Evolutionary conservation across 2,113 vertebrate genomes (phyloP).

Genomic region (Kryptolebias marmoratus): DNA sequence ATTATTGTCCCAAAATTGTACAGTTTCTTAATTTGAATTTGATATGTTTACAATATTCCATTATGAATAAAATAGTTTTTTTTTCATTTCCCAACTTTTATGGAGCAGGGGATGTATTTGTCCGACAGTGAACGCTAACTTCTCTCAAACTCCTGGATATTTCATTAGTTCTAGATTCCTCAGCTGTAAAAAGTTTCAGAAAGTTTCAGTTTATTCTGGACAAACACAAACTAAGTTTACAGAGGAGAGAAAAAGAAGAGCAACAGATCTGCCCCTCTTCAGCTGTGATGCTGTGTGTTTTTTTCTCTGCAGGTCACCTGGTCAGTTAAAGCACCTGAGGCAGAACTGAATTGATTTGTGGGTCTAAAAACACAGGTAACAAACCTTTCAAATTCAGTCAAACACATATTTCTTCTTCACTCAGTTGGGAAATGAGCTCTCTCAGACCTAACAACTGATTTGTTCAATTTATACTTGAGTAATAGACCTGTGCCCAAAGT

Average conservation of each 20-base stretch:
- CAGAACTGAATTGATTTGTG: not conserved
- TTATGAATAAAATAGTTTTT: too few relatives aligned
- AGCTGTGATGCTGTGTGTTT: not conserved
- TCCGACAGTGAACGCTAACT: not conserved
- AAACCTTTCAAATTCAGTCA: not conserved
- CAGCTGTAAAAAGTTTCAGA: not conserved
- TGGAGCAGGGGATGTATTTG: not conserved
- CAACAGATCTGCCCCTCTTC: not conserved
- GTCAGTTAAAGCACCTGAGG: slow-evolving; percentile 22
- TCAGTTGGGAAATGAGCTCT: not conserved
- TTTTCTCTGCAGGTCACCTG: slow-evolving; percentile 19
- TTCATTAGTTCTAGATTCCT: not conserved
- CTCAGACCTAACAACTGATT: too few relatives aligned
- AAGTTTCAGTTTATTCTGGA: slow-evolving; percentile 34
- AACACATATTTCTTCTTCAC: not conserved
- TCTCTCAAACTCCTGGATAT: not conserved
- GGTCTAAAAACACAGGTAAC: not conserved
- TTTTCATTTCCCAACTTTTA: too few relatives aligned
- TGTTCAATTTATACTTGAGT: not conserved
- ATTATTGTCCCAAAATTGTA: too few relatives aligned
- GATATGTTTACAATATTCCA: too few relatives aligned
- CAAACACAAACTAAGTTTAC: slow-evolving; percentile 7
- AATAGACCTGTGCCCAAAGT: too few relatives aligned
- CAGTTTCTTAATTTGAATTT: too few relatives aligned
- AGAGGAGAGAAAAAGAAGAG: not conserved